Conservation (phyloP, 2,797 vertebrate species). For the Delichon dasypus region DNA sequence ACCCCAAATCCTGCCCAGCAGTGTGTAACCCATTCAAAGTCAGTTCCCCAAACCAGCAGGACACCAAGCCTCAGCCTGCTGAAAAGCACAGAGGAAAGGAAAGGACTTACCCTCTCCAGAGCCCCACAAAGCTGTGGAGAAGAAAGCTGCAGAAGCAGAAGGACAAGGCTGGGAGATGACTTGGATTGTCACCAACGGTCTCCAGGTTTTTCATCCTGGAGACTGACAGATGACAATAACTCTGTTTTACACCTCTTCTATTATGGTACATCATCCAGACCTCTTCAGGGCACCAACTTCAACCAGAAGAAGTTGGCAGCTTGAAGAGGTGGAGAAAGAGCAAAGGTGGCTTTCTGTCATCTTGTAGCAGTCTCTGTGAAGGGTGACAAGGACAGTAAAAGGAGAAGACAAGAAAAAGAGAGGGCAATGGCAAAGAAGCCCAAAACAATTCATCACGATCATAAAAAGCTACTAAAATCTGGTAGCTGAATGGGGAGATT, state of each 20-base stretch:
- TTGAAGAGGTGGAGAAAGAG: not conserved
- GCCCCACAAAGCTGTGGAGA: not conserved
- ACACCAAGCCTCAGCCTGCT: not conserved
- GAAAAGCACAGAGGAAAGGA: not conserved
- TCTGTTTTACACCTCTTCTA: not conserved
- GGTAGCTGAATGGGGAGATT: not conserved
- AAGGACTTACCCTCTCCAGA: not conserved
- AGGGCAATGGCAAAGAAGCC: not conserved
- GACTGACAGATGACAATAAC: not conserved
- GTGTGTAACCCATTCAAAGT: rapidly evolving
- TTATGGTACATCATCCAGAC: not conserved
- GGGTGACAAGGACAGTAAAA: not conserved
- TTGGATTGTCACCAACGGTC: not conserved
- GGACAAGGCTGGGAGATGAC: not conserved
- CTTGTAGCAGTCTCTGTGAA: not conserved
- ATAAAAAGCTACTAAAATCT: not conserved
- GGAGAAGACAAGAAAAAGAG: not conserved
- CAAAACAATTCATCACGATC: not conserved
- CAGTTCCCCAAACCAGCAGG: not conserved
- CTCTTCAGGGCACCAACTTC: not conserved
- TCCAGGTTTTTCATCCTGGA: not conserved
- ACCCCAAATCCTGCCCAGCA: not conserved
- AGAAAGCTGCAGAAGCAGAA: not conserved
- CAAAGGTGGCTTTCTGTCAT: not conserved
- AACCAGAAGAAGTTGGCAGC: not conserved